phyloP scores from a whole-genome alignment of 2,113 vertebrate species.

The Chloropsis hardwickii region DNA sequence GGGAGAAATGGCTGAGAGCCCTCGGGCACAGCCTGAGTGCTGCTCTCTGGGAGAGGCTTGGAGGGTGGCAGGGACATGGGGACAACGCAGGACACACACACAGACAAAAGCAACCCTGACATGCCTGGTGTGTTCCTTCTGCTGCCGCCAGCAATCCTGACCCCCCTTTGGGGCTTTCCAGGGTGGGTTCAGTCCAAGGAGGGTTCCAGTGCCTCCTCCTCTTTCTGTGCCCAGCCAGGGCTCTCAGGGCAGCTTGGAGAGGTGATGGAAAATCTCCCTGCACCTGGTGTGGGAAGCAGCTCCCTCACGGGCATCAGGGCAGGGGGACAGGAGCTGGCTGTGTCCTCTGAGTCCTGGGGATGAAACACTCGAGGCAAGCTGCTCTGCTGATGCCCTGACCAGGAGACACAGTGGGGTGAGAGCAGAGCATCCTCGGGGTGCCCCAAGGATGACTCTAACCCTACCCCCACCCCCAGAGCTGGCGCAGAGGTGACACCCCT shows the following conservation, averaged over 20 bases:
- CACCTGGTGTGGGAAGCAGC: constrained; percentile 47
- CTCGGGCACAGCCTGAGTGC: neutral
- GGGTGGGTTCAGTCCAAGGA: neutral
- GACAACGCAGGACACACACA: neutral
- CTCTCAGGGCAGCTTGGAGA: constrained; percentile 45
- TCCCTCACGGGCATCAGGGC: neutral
- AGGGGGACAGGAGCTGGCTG: constrained; percentile 9
- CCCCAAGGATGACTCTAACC: too few relatives aligned
- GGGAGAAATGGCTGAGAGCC: neutral
- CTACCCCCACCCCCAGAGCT: too few relatives aligned
- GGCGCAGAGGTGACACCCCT: neutral
- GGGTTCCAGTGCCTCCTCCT: neutral
- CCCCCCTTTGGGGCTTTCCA: neutral
- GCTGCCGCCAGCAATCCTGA: neutral
- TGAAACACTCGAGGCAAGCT: neutral
- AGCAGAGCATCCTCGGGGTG: neutral
- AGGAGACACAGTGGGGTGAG: neutral
- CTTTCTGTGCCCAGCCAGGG: constrained; percentile 26
- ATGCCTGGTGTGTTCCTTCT: neutral
- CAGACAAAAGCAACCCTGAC: neutral
- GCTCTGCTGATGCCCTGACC: neutral
- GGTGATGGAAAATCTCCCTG: constrained; percentile 8
- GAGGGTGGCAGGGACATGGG: neutral
- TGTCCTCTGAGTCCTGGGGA: constrained; percentile 33
- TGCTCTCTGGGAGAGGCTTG: neutral